phyloP scores from a whole-genome alignment of 2,113 vertebrate species.

The Pipra filicauda region DNA sequence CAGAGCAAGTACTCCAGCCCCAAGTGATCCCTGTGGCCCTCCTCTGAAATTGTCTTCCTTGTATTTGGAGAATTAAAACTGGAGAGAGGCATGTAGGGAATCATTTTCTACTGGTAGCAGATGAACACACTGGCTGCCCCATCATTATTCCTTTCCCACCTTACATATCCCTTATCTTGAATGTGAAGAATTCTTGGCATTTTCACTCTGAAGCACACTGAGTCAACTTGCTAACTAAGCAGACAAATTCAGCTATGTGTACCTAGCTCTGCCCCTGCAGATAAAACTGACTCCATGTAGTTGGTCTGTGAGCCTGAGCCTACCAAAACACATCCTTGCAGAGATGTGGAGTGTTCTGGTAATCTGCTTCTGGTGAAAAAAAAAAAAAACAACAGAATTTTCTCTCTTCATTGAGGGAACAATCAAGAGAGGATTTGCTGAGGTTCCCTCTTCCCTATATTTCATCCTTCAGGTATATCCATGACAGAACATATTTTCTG shows the following conservation, averaged over 20 bases:
- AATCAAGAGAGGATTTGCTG: not conserved
- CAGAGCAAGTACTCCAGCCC: not conserved
- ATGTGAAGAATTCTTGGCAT: not conserved
- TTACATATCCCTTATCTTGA: not conserved
- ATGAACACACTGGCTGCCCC: fast-evolving
- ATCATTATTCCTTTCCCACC: not conserved
- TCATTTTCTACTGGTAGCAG: not conserved
- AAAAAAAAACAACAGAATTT: not conserved
- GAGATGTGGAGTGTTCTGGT: fast-evolving
- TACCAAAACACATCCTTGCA: not conserved
- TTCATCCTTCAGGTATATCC: not conserved
- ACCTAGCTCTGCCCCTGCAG: not conserved
- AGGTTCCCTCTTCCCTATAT: not conserved
- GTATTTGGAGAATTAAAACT: not conserved
- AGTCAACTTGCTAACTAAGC: not conserved
- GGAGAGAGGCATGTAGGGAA: fast-evolving
- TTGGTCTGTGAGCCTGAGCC: not conserved
- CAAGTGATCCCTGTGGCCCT: not conserved
- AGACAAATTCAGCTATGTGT: not conserved
- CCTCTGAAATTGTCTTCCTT: not conserved
- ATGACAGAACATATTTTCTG: not conserved
- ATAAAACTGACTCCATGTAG: not conserved
- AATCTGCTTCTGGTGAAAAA: not conserved
- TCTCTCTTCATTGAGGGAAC: not conserved
- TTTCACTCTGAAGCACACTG: not conserved